These are phyloP conservation scores for Rhinopomastus cyanomelas DNA, from an alignment of 2,113 vertebrate genomes.

Conservation along the genomic window DNA sequence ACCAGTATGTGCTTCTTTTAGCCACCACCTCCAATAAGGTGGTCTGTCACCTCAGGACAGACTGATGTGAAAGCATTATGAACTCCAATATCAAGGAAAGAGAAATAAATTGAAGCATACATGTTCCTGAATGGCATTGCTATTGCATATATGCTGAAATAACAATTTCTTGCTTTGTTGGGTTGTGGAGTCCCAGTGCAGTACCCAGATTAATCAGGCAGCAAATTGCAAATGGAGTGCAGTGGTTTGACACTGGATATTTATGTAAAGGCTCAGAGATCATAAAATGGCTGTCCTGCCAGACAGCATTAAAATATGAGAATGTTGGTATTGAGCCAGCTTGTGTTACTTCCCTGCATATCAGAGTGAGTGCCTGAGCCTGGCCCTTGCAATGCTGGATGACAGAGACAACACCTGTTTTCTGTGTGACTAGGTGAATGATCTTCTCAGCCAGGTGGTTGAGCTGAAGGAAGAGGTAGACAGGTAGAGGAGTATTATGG, in stretches of 20 bases:
- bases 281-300: background rate
- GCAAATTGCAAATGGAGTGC: background rate
- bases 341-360: background rate
- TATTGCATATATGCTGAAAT: background rate
- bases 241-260: background rate
- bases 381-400: no score
- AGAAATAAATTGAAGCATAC: background rate
- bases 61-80: background rate
- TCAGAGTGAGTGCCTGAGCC: no score
- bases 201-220: background rate
- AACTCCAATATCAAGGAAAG: background rate
- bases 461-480: no score
- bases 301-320: background rate
- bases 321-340: background rate
- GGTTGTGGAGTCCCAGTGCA: background rate
- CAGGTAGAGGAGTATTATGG: no score
- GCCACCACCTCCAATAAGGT: background rate
- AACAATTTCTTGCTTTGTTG: background rate
- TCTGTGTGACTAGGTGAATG: no score
- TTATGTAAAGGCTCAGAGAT: background rate
- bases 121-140: background rate
- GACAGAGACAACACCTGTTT: no score
- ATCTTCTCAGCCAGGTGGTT: no score
- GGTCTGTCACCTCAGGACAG: background rate
- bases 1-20: background rate